These are phyloP conservation scores for Helicoverpa armigera DNA, from an alignment of 1,140 invertebrate genomes.

Conservation along the genomic window DNA sequence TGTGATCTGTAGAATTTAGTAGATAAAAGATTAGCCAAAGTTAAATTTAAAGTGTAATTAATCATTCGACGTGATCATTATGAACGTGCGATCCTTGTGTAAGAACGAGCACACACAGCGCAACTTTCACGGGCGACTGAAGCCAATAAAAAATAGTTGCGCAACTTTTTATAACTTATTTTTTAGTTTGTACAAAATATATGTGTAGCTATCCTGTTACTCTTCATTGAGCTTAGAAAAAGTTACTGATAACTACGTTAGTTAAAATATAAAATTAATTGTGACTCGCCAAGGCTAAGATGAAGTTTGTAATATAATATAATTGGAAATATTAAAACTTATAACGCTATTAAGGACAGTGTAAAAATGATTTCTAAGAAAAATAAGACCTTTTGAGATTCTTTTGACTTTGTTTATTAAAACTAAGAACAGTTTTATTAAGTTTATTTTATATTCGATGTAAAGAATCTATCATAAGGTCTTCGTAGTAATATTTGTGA, in stretches of 20 bases:
- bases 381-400: slow-evolving; percentile 37
- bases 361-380: slow-evolving; percentile 44
- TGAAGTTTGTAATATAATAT: slow-evolving; percentile 35
- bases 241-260: slow-evolving; percentile 18
- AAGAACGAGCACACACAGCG: neutral
- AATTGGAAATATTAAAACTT: slow-evolving; percentile 34
- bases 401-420: neutral
- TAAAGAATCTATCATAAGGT: slow-evolving; percentile 40
- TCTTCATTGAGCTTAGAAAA: slow-evolving; percentile 42
- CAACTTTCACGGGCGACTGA: neutral
- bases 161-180: neutral
- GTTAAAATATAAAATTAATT: slow-evolving; percentile 30
- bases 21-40: slow-evolving; percentile 60
- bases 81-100: neutral
- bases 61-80: slow-evolving; percentile 23
- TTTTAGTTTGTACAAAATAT: slow-evolving; percentile 32
- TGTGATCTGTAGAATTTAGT: slow-evolving; percentile 71
- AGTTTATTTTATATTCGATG: neutral
- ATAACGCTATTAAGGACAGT: slow-evolving; percentile 5
- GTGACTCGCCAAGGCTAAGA: slow-evolving; percentile 43
- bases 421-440: neutral
- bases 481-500: slow-evolving; percentile 42
- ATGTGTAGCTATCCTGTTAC: slow-evolving; percentile 31
- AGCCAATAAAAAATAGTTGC: slow-evolving; percentile 12
- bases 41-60: slow-evolving; percentile 49